These are phyloP conservation scores for Neogobius melanostomus DNA, from an alignment of 2,113 vertebrate species.

Conservation along the genomic window DNA sequence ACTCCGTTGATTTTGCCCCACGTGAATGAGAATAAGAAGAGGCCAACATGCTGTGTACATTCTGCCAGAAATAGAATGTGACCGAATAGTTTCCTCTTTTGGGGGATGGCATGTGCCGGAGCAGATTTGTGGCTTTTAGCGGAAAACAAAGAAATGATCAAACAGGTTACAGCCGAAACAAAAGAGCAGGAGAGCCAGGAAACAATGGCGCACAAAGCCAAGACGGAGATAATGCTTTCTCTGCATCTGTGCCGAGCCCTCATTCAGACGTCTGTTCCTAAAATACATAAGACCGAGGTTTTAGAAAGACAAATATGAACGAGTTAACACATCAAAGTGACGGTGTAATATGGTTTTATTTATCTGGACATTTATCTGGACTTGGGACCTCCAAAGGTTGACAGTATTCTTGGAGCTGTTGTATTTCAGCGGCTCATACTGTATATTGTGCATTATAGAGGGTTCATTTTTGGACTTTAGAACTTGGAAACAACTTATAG, in stretches of 20 bases:
- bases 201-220: conserved; percentile 22
- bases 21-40: background rate
- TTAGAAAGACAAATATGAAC: background rate
- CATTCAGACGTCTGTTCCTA: conserved; percentile 1
- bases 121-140: background rate
- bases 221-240: background rate
- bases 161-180: conserved; percentile 9
- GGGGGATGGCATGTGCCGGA: conserved; percentile 7
- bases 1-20: conserved; percentile 49
- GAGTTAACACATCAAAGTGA: too few species aligned
- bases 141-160: conserved; percentile 6
- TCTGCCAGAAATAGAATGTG: background rate
- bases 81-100: background rate
- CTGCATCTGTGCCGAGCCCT: background rate
- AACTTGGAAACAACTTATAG: too few species aligned
- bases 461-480: too few species aligned
- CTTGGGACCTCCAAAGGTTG: too few species aligned
- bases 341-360: background rate
- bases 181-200: conserved; percentile 21
- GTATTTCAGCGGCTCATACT: too few species aligned
- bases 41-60: background rate
- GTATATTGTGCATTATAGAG: too few species aligned
- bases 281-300: background rate
- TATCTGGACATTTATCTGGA: too few species aligned
- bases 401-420: too few species aligned